Evolutionary conservation across 35 echinoderm and acorn worm genomes (phyloP).

Genomic region (Apostichopus japonicus): DNA sequence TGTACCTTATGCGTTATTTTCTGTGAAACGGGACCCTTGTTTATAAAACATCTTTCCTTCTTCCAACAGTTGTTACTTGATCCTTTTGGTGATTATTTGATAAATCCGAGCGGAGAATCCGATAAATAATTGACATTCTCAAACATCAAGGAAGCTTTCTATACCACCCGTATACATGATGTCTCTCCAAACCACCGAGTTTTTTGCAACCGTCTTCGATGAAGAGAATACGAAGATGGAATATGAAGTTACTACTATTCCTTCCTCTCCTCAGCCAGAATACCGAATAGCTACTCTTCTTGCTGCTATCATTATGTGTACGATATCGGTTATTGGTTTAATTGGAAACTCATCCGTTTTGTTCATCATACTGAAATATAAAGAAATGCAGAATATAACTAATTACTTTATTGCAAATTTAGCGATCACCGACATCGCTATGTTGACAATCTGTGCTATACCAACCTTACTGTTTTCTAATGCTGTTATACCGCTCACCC

Average conservation of each 20-base stretch:
- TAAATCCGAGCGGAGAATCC: too few species aligned
- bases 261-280: neutral
- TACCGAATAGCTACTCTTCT: neutral
- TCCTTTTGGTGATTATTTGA: too few species aligned
- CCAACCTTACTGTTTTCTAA: constrained; percentile 70
- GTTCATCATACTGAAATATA: constrained; percentile 82
- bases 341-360: constrained; percentile 86
- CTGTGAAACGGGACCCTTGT: too few species aligned
- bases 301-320: neutral
- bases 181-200: neutral
- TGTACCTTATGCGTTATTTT: too few species aligned
- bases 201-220: neutral
- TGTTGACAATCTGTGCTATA: constrained; percentile 81
- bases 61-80: too few species aligned
- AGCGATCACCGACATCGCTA: constrained; percentile 88
- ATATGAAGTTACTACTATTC: neutral
- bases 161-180: neutral
- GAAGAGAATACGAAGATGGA: neutral
- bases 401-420: constrained; percentile 99
- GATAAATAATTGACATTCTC: too few species aligned
- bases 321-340: constrained; percentile 80
- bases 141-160: too few species aligned
- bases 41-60: too few species aligned
- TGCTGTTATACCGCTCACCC: constrained; percentile 39
- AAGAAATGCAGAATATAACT: constrained; percentile 98